Percentiles rank a stretch among this genome's conserved stretches.
phyloP scores from a whole-genome alignment of 2,888 invertebrate genomes.

The Pyrrhia umbra region DNA sequence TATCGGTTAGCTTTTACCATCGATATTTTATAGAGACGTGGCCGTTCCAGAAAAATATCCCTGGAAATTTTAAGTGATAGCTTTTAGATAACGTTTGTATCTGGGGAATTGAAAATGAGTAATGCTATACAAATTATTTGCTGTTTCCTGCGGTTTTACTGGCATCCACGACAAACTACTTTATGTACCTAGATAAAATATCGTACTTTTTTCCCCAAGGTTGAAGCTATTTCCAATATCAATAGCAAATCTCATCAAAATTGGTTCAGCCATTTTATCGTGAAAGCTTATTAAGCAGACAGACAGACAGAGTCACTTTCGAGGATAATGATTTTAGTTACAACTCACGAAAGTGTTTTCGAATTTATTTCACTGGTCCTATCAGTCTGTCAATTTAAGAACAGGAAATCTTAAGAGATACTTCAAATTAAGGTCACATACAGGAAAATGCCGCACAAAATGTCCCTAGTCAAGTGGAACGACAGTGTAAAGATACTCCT shows the following conservation, averaged over 20 bases:
- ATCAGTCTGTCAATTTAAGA: conserved; percentile 1
- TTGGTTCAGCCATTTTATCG: too few relatives aligned
- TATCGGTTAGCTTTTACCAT: neutral
- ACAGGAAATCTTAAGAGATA: conserved; percentile 13
- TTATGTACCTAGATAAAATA: too few relatives aligned
- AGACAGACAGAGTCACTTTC: too few relatives aligned
- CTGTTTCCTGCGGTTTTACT: neutral
- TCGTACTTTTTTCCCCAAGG: too few relatives aligned
- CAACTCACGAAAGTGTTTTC: neutral
- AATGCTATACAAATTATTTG: neutral
- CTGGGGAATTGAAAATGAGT: neutral
- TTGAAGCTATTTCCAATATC: too few relatives aligned
- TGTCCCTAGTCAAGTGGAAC: conserved; percentile 37
- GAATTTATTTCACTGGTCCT: neutral
- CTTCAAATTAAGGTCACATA: conserved; percentile 57
- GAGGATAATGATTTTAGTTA: neutral
- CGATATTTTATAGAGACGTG: neutral
- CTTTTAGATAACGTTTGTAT: neutral
- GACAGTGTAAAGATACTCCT: conserved; percentile 30
- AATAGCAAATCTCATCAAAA: too few relatives aligned
- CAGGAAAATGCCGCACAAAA: conserved; percentile 41
- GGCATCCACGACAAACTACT: too few relatives aligned
- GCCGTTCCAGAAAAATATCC: neutral
- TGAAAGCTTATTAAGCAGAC: too few relatives aligned
- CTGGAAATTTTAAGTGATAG: neutral